Evolutionary conservation across 2,113 vertebrate species (phyloP).

Genomic region (Polyodon spathula): DNA sequence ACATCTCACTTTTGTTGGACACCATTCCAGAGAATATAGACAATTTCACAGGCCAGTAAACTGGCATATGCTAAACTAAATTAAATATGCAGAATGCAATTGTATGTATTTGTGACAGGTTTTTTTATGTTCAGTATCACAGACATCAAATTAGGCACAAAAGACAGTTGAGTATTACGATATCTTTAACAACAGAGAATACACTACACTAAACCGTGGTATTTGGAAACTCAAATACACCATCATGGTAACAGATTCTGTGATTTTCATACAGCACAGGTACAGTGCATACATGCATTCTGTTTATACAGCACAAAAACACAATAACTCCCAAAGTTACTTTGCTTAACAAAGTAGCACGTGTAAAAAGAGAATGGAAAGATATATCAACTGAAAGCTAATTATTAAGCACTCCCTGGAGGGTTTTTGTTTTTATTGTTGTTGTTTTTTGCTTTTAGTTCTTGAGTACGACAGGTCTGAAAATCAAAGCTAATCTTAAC

Average conservation of each 20-base stretch:
- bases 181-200: neutral
- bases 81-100: conserved; percentile 58
- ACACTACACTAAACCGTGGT: no score
- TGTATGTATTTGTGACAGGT: conserved; percentile 55
- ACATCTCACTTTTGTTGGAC: conserved; percentile 50
- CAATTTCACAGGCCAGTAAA: conserved; percentile 61
- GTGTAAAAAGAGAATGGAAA: no score
- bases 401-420: neutral
- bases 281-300: no score
- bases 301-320: no score
- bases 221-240: no score
- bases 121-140: conserved; percentile 50
- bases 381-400: neutral
- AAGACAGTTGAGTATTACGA: conserved; percentile 43
- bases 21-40: conserved; percentile 42
- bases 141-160: conserved; percentile 30
- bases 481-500: neutral
- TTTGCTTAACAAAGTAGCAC: no score
- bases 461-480: no score
- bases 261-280: no score
- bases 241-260: no score
- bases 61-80: conserved; percentile 54
- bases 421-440: no score
- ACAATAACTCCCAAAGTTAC: no score
- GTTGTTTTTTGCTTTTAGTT: no score